Evolutionary conservation across 2,888 invertebrate genomes (phyloP).

Genomic region (Lepidonotus clava): DNA sequence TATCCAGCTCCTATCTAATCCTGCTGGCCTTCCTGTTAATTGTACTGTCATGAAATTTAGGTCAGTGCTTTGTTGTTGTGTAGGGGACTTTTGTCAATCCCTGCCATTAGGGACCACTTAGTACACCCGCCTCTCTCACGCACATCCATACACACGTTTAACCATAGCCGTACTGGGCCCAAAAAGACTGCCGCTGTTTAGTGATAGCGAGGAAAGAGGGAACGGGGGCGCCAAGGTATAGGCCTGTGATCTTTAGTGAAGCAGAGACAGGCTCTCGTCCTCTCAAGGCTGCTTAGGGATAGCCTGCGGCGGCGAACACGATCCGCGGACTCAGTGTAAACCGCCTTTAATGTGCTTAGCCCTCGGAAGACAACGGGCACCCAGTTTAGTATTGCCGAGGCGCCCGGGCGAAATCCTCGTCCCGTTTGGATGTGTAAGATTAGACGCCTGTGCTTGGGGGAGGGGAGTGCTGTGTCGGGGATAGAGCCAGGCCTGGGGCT

Average conservation of each 20-base stretch:
- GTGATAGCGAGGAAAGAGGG: background rate
- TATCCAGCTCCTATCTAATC: background rate
- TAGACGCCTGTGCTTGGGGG: background rate
- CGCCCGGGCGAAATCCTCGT: background rate
- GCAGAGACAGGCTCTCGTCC: background rate
- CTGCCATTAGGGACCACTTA: background rate
- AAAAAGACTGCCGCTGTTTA: background rate
- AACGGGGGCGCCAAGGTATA: background rate
- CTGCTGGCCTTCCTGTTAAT: background rate
- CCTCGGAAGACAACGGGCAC: background rate
- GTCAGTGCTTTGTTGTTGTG: background rate
- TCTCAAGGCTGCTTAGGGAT: background rate
- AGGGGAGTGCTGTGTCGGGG: too few relatives aligned
- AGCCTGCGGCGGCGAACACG: background rate
- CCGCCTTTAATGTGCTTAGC: slow-evolving; percentile 24
- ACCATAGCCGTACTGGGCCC: background rate
- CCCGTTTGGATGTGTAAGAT: slow-evolving; percentile 23
- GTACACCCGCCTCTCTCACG: background rate
- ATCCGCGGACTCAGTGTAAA: slow-evolving; percentile 1
- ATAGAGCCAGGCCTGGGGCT: background rate
- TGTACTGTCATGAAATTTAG: background rate
- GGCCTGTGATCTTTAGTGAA: background rate
- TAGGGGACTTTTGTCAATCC: background rate
- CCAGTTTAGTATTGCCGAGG: background rate
- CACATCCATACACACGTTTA: slow-evolving; percentile 16